These are phyloP conservation scores for Drosophila bipectinata DNA, from an alignment of 1,140 invertebrate species.

Conservation along the genomic window DNA sequence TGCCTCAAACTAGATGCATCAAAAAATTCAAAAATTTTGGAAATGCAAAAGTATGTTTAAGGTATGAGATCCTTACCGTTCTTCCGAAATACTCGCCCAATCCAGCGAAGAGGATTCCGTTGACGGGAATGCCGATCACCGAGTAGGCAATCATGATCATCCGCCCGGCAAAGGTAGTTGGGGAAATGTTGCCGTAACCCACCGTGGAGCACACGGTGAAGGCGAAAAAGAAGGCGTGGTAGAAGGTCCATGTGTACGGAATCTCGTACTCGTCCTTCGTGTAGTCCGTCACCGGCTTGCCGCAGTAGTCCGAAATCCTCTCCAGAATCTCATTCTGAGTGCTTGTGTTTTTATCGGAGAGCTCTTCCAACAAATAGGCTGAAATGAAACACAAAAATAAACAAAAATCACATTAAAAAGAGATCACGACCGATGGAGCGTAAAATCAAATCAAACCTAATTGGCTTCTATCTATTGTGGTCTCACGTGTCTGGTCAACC, in stretches of 20 bases:
- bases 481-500: slow-evolving; percentile 49
- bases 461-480: slow-evolving; percentile 31
- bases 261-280: slow-evolving; percentile 86
- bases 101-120: slow-evolving; percentile 92
- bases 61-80: slow-evolving; percentile 84
- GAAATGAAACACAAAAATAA: neutral
- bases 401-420: neutral
- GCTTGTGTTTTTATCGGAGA: slow-evolving; percentile 85
- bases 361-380: slow-evolving; percentile 87
- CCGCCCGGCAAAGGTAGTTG: slow-evolving; percentile 92
- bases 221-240: slow-evolving; percentile 97
- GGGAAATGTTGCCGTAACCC: slow-evolving; percentile 94
- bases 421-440: slow-evolving; percentile 45
- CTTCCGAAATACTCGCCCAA: slow-evolving; percentile 92
- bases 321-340: slow-evolving; percentile 87
- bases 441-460: slow-evolving; percentile 67
- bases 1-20: slow-evolving; percentile 86
- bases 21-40: neutral
- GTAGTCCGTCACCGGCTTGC: slow-evolving; percentile 87
- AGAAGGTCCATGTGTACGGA: slow-evolving; percentile 93
- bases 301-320: slow-evolving; percentile 88
- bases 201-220: slow-evolving; percentile 98
- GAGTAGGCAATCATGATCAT: slow-evolving; percentile 97
- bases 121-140: slow-evolving; percentile 97
- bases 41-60: neutral